Evolutionary conservation across 2,888 invertebrate species (phyloP), one percentile per base, ranked within the genome.

Genomic region (Drosophila algonquin): DNA sequence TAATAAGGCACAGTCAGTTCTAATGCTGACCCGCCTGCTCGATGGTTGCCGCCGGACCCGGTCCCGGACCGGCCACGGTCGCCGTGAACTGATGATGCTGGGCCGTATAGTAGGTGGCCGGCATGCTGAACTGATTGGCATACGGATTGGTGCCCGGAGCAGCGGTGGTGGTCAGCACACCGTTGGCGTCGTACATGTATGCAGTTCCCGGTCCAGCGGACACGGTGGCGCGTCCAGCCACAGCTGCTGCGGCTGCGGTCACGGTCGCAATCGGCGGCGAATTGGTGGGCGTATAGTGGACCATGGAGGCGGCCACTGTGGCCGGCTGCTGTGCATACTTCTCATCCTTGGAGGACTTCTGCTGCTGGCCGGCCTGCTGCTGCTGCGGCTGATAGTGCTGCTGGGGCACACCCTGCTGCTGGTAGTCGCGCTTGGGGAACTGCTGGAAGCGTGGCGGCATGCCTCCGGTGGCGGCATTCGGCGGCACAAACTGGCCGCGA

Each of bases 171-270:
- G 91, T 91, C 53, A 91, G 70, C 47, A 92, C 90, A 18, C 91
- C 91, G 45, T 89, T 87, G n/a, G 92, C 90, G 72, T 91, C 91
- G 59, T 92, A 91, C 91, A 91, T 91, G 56, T 92, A 91, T 63
- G 91, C 79, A 24, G 90, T 73, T 14, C 72, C 80, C 0, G 80
- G 77, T n/a, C 84, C 85, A 35, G 75, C 63, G 51, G 50, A 77
- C 64, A 73, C 89, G 68, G 68, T 76, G 0, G 81, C 80, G n/a
- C 83, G 67, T n/a, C 62, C 75, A 24, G 73, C 75, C 35, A 73
- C 79, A 3, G 64, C 81, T 30, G 81, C 73, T 14, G 71, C 73
- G 7, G 68, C 81, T 7, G 85, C 85, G 10, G 88, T 75, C 0
- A 80, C 88, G 7, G 86, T 86, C 8, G 90, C 85, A 62, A 91